These are phyloP conservation scores for Goniozus legneri DNA, from an alignment of 1,140 invertebrate species.

Conservation along the genomic window DNA sequence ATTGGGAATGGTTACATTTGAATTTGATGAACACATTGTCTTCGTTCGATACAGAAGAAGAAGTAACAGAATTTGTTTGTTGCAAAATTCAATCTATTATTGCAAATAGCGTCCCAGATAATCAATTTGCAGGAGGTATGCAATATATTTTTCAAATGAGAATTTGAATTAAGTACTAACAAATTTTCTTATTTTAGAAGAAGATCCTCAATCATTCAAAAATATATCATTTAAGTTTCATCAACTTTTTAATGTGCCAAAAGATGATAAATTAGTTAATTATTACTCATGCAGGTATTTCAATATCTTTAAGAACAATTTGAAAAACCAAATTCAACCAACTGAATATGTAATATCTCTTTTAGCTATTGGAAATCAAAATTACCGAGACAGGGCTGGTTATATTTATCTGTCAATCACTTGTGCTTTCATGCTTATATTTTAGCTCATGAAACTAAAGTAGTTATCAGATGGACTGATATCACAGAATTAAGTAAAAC, in stretches of 20 bases:
- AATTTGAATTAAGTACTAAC: neutral
- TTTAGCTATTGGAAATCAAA: constrained; percentile 88
- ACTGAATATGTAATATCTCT: constrained; percentile 43
- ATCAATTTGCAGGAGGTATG: constrained; percentile 56
- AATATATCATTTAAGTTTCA: constrained; percentile 81
- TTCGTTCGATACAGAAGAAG: constrained; percentile 90
- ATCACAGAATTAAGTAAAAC: constrained; percentile 72
- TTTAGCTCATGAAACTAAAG: constrained; percentile 84
- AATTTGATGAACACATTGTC: constrained; percentile 83
- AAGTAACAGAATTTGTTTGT: constrained; percentile 91
- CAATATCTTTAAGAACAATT: constrained; percentile 12
- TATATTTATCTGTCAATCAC: constrained; percentile 94
- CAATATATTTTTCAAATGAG: constrained; percentile 20
- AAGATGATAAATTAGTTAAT: constrained; percentile 94
- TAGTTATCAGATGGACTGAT: constrained; percentile 83
- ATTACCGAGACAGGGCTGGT: constrained; percentile 90
- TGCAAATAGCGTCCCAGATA: constrained; percentile 59
- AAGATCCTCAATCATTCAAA: constrained; percentile 78
- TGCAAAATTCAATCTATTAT: constrained; percentile 95
- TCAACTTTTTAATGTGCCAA: constrained; percentile 84
- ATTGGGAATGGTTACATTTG: constrained; percentile 92
- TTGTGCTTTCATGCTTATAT: constrained; percentile 95
- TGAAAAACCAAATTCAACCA: constrained; percentile 6
- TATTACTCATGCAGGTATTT: constrained; percentile 87
- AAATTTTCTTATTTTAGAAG: constrained; percentile 60